These are phyloP conservation scores for Leptura quadrifasciata DNA, from an alignment of 2,888 invertebrate species.

Conservation along the genomic window DNA sequence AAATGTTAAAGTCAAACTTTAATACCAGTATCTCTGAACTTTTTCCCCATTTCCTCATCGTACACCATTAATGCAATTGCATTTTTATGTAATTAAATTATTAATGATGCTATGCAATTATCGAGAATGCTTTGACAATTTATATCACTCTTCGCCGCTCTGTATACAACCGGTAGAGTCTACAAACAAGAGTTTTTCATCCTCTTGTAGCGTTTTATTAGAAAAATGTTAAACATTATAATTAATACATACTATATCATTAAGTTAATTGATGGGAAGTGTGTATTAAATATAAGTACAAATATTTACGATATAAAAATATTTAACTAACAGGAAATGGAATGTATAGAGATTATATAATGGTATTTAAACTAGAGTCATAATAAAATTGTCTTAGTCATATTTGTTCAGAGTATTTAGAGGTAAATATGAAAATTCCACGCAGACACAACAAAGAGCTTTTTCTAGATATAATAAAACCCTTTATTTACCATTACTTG, in stretches of 20 bases:
- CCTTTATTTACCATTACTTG: constrained; percentile 37
- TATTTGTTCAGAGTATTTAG: constrained; percentile 39
- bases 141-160: neutral
- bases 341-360: constrained; percentile 24
- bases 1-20: no score
- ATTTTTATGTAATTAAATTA: no score
- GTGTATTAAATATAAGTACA: neutral
- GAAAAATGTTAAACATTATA: neutral
- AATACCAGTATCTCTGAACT: no score
- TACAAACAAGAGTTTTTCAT: neutral
- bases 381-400: constrained; percentile 33
- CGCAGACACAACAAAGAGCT: constrained; percentile 30
- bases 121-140: neutral
- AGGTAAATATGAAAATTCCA: constrained; percentile 42
- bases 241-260: neutral
- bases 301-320: constrained; percentile 3
- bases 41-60: no score
- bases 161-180: neutral
- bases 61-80: no score
- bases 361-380: constrained; percentile 23
- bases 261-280: constrained; percentile 6
- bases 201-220: neutral
- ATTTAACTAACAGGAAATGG: constrained; percentile 26
- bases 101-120: neutral
- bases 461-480: constrained; percentile 38